Evolutionary conservation across 1,140 invertebrate genomes (phyloP).

Genomic region (Sesamia nonagrioides): DNA sequence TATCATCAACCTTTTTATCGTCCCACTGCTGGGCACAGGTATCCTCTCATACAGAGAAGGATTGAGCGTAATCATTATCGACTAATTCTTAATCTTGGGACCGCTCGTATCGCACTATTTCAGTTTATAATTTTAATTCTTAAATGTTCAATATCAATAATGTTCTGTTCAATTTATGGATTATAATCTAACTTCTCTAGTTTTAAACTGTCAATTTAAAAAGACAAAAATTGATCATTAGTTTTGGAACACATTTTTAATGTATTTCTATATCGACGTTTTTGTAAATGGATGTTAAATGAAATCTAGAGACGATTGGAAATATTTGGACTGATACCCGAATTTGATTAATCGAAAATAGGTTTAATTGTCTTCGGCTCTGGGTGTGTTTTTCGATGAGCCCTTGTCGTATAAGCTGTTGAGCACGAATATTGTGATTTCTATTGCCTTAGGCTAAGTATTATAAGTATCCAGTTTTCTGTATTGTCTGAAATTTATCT

Average conservation of each 20-base stretch:
- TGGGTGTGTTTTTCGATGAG: constrained; percentile 18
- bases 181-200: not conserved
- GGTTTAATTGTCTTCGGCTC: constrained; percentile 15
- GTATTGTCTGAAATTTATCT: not conserved
- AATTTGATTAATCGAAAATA: constrained; percentile 15
- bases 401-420: not conserved
- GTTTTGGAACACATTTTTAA: constrained; percentile 36
- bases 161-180: not conserved
- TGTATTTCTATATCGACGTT: constrained; percentile 2
- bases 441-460: constrained; percentile 33
- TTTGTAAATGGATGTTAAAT: not conserved
- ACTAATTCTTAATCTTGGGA: not conserved
- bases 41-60: too few relatives aligned
- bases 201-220: constrained; percentile 21
- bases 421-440: constrained; percentile 34
- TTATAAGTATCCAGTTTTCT: constrained; percentile 35
- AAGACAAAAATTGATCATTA: constrained; percentile 25
- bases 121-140: too few relatives aligned
- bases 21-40: too few relatives aligned
- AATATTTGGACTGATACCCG: constrained; percentile 23
- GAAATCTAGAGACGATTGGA: not conserved
- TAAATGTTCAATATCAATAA: not conserved
- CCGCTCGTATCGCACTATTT: not conserved
- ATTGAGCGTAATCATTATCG: too few relatives aligned
- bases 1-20: too few relatives aligned